A percentile compares a stretch with the other conserved stretches of the same genome.
Evolutionary conservation across 2,113 vertebrate genomes (phyloP).

Genomic region (Hyperopisus bebe): DNA sequence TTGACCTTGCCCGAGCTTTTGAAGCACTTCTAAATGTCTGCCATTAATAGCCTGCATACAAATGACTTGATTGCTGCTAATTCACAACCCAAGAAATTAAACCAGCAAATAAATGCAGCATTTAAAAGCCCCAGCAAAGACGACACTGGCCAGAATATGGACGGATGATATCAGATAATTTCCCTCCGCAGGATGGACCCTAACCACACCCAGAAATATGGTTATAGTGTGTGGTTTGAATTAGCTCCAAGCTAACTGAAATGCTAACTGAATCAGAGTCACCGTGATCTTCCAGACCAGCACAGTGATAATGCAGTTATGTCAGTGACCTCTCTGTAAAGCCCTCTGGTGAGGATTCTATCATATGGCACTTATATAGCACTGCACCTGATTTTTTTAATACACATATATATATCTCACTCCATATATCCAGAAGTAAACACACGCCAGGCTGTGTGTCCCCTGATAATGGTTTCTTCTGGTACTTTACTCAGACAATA

Average conservation of each 20-base stretch:
- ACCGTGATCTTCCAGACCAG: not conserved
- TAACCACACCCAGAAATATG: not conserved
- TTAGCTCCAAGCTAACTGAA: not conserved
- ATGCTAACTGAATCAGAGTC: not conserved
- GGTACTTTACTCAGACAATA: not conserved
- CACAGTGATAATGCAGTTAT: not conserved
- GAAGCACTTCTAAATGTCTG: not conserved
- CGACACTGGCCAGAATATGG: not conserved
- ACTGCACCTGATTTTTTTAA: not conserved
- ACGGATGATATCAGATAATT: not conserved
- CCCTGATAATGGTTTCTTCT: not conserved
- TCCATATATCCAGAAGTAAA: not conserved
- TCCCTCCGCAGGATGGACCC: not conserved
- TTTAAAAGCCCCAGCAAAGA: not conserved
- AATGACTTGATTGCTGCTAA: not conserved
- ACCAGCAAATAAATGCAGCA: not conserved
- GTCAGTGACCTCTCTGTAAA: not conserved
- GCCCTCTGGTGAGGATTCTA: not conserved
- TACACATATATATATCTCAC: no score
- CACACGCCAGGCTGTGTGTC: not conserved
- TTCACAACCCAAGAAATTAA: conserved; percentile 2
- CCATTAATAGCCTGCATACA: not conserved
- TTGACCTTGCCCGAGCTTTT: not conserved
- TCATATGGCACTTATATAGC: not conserved
- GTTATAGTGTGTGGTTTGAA: not conserved